Conservation (phyloP, 2,797 vertebrate genomes). For the Sebastes elongatus region DNA sequence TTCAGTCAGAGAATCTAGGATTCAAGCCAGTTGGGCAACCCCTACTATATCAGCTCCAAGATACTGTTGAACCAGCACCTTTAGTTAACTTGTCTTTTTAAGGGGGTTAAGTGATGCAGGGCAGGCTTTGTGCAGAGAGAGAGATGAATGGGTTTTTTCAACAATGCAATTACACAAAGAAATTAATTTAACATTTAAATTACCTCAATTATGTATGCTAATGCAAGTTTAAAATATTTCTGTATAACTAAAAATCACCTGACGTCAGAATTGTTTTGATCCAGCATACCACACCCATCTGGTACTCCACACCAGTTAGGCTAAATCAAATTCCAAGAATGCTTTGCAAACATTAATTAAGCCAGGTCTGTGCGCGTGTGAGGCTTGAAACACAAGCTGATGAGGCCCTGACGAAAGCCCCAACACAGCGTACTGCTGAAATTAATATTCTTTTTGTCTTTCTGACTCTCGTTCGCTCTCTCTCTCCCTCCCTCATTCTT, state of each 20-base stretch:
- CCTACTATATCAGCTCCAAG: background rate
- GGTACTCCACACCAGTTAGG: constrained; percentile 5
- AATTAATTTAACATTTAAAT: constrained; percentile 1
- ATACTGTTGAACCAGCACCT: constrained; percentile 1
- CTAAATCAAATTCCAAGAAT: constrained; percentile 10
- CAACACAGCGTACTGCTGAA: constrained; percentile 43
- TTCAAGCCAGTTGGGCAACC: background rate
- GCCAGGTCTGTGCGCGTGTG: background rate
- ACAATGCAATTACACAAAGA: background rate
- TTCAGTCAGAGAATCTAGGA: background rate
- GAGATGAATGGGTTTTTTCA: background rate
- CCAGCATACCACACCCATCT: background rate
- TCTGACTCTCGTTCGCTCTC: constrained; percentile 13
- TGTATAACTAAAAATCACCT: background rate
- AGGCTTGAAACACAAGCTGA: constrained; percentile 12
- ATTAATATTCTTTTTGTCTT: constrained; percentile 67
- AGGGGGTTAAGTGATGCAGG: background rate
- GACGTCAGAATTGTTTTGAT: background rate
- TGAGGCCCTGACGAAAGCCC: constrained; percentile 27
- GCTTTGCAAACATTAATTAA: constrained; percentile 18
- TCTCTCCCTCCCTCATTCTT: constrained; percentile 37
- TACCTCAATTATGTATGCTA: background rate
- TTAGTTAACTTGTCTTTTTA: background rate
- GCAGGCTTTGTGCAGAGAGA: background rate
- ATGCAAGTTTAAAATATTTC: background rate